Evolutionary conservation across 1,140 invertebrate species (phyloP), one percentile per base, ranked within the genome.

Genomic region (Listronotus oregonensis): DNA sequence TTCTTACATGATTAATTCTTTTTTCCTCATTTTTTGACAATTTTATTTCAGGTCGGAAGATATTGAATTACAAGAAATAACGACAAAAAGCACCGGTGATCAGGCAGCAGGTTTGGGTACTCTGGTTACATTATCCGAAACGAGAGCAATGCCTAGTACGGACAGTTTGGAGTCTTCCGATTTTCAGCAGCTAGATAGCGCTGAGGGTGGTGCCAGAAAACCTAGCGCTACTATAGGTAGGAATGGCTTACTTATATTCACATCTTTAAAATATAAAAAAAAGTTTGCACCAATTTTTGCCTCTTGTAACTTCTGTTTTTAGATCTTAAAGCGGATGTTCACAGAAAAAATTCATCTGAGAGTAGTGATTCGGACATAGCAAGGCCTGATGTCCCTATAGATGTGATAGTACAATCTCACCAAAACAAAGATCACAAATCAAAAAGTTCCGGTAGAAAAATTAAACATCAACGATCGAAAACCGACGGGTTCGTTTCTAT

Each of bases 261-360:
- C 21, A 27, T 1, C 1, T 27, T 3, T 27, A 27, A 1, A 27
- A 3, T 27, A 3, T 27, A 27, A 27, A 27, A n/a, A n/a, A n/a
- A n/a, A n/a, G n/a, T n/a, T n/a, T n/a, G n/a, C n/a, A n/a, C 21
- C 21, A 27, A 27, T 1, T 27, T 27, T 27, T 27, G 21, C 21
- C 21, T 27, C 5, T 27, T 27, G 21, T 27, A 27, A 27, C 1
- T 27, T 3, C 21, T 39, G 2, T 27, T 43, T 46, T 43, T 77
- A 89, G 91, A 94, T 85, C 83, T 95, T 61, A 94, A 95, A 84
- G 93, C 93, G 47, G 93, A 96, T 81, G 93, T 96, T 32, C 93
- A 96, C 82, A 85, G 91, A 39, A 94, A 94, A 78, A 94, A 94
- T 75, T 94, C 92, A 78, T 94, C 92, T 0, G 91, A 92, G 76